A percentile compares a stretch with the other conserved stretches of the same genome.
Conservation (phyloP, 2,113 vertebrate species). For the Phylloscopus whistleri region DNA sequence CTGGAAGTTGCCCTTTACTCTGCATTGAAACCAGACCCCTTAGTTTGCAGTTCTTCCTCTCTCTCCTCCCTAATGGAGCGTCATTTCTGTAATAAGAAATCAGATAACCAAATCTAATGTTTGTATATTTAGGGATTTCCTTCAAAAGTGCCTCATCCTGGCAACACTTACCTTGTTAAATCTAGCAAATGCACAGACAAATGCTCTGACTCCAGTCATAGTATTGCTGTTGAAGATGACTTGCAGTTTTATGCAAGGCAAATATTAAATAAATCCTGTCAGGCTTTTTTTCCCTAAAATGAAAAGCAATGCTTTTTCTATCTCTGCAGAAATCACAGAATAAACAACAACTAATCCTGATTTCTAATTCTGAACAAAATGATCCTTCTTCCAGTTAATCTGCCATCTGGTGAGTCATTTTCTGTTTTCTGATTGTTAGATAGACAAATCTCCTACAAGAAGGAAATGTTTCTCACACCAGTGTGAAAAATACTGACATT, state of each 20-base stretch:
- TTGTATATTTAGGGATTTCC: not conserved
- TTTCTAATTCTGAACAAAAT: not conserved
- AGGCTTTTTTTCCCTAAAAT: not conserved
- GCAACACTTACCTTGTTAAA: not conserved
- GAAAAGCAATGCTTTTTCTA: not conserved
- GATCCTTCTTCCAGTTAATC: not conserved
- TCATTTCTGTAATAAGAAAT: not conserved
- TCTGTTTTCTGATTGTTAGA: not conserved
- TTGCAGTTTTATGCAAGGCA: not conserved
- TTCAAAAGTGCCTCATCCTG: not conserved
- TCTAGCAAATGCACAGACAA: not conserved
- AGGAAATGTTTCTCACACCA: not conserved
- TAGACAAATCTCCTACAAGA: not conserved
- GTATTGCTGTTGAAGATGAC: not conserved
- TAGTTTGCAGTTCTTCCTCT: not conserved
- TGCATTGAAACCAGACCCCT: not conserved
- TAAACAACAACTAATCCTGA: not conserved
- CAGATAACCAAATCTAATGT: not conserved
- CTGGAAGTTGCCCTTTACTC: not conserved
- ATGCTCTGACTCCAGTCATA: not conserved
- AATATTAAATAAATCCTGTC: not conserved
- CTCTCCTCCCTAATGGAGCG: not conserved
- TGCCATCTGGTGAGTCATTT: not conserved
- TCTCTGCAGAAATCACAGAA: not conserved
- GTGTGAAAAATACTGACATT: slow-evolving; percentile 29